These are phyloP conservation scores for Blera fallax DNA, from an alignment of 2,888 invertebrate genomes.

Conservation along the genomic window DNA sequence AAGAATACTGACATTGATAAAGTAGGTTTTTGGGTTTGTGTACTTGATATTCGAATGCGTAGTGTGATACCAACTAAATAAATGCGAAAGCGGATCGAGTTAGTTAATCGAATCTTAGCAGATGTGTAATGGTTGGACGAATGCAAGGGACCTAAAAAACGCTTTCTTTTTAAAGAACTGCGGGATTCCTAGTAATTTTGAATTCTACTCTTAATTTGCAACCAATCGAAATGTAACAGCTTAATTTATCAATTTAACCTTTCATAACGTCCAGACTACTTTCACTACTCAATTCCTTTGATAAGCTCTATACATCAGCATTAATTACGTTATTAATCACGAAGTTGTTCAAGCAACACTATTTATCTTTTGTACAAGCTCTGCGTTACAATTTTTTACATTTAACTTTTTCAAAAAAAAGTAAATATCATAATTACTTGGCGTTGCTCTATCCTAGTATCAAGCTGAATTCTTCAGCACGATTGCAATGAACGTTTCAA, in stretches of 20 bases:
- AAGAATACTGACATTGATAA: too few relatives aligned
- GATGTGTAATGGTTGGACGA: too few relatives aligned
- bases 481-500: constrained; percentile 51
- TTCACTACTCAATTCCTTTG: background rate
- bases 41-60: too few relatives aligned
- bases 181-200: too few relatives aligned
- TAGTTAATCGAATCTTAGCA: too few relatives aligned
- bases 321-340: constrained; percentile 52
- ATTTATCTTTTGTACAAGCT: constrained; percentile 51
- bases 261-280: background rate
- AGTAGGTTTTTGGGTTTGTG: too few relatives aligned
- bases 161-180: too few relatives aligned
- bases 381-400: constrained; percentile 10
- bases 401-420: background rate
- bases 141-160: too few relatives aligned
- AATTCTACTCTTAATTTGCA: too few relatives aligned
- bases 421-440: constrained; percentile 18
- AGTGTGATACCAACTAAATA: too few relatives aligned
- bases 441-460: background rate
- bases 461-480: constrained; percentile 21
- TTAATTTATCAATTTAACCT: background rate
- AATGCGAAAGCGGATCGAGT: too few relatives aligned
- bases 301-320: background rate
- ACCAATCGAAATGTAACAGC: too few relatives aligned
- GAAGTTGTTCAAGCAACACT: constrained; percentile 35